Evolutionary conservation across 2,888 invertebrate species (phyloP), one percentile per base, ranked within the genome.

Genomic region (Tenthredo scrophulariae): DNA sequence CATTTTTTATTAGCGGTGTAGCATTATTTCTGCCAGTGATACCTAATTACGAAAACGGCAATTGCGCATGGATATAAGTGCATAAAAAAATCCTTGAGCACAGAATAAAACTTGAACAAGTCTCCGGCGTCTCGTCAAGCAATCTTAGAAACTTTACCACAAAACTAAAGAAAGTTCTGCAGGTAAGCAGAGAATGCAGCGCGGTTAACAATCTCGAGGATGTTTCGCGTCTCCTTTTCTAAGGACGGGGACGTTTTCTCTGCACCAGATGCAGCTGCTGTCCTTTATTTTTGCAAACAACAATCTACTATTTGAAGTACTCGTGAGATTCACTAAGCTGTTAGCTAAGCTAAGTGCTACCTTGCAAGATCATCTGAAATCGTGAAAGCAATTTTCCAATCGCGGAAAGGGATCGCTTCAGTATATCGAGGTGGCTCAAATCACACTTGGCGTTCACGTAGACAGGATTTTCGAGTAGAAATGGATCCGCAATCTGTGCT

Each of bases 141-240:
- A 62, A 80, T 80, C 80, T 80, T 15, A 40, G 62, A 62, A 62
- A 80, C 40, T 80, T 80, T 80, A 77, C 62, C 62, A 26, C 22
- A 74, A 74, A 46, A 54, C 77, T 77, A 15, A 13, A 62, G 40
- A 62, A 80, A 40, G 46, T 46, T 46, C 26, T 62, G 22, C 22
- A 5, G n/a, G n/a, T 62, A 40, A 80, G 22, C 62, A 7, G 9
- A 80, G 54, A 62, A 80, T 80, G 62, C 40, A 40, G 22, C 62
- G 13, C 58, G 58, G 58, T 58, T 26, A 22, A 62, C 80, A 62
- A 80, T 62, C 40, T 40, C 80, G 37, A 15, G 40, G 37, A 62
- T 62, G 15, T 62, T 62, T 58, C 40, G 62, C 40, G 13, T 80
- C 50, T 80, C 62, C 62, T 62, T 80, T 62, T 1, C 37, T 7